These are phyloP conservation scores for Pristionchus mayeri DNA, from an alignment of 2,888 invertebrate species.

Conservation along the genomic window DNA sequence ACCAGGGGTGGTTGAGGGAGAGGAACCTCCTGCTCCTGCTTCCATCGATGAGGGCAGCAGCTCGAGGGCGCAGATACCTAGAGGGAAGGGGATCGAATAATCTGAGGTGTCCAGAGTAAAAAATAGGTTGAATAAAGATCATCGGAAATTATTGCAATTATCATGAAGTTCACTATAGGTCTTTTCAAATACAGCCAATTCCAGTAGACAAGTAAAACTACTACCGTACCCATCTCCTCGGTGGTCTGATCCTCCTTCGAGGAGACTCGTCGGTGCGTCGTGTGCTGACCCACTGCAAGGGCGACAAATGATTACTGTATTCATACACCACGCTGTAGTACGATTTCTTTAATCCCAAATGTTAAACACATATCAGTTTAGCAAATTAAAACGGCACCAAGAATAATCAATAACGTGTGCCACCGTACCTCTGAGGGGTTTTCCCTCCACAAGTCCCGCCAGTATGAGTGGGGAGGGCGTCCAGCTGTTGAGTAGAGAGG, in stretches of 20 bases:
- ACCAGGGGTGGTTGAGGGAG: background rate
- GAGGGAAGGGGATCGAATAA: background rate
- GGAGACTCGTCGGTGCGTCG: constrained; percentile 3
- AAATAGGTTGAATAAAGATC: too few species aligned
- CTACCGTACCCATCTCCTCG: constrained; percentile 28
- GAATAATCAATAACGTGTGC: too few species aligned
- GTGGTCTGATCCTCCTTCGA: constrained; percentile 36
- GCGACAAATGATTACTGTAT: background rate
- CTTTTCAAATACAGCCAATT: background rate
- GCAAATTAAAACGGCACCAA: too few species aligned
- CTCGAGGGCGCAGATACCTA: constrained; percentile 48
- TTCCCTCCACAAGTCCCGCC: constrained; percentile 75
- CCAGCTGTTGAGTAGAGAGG: constrained; percentile 78
- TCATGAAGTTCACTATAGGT: background rate
- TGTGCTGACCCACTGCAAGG: constrained; percentile 14
- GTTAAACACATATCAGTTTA: too few species aligned
- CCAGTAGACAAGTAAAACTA: background rate
- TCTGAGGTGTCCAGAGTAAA: too few species aligned
- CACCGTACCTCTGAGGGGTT: constrained; percentile 60
- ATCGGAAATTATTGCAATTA: too few species aligned
- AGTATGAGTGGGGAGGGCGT: constrained; percentile 77
- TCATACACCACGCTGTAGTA: too few species aligned
- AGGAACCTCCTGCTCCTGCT: background rate
- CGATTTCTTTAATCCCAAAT: too few species aligned
- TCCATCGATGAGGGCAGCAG: background rate